A percentile compares a stretch with the other conserved stretches of the same genome.
Conservation (phyloP, 2,888 invertebrate genomes). For the Apamea monoglypha region DNA sequence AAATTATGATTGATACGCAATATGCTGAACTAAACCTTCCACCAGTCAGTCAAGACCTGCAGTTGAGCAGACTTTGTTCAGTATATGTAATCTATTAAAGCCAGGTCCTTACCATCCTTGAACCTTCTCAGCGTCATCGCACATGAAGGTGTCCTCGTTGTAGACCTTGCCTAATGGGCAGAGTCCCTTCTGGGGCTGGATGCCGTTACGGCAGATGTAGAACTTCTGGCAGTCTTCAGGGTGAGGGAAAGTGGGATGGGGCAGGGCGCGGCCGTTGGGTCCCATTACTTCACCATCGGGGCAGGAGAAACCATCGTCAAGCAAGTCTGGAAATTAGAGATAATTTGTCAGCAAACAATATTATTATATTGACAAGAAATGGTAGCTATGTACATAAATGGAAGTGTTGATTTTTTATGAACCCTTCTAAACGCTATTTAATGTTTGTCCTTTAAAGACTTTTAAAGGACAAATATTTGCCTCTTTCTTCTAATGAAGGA, state of each 20-base stretch:
- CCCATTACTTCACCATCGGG: conserved; percentile 92
- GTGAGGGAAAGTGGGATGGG: conserved; percentile 95
- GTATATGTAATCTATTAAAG: neutral
- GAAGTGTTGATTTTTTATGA: no score
- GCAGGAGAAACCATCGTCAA: conserved; percentile 94
- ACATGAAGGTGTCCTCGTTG: conserved; percentile 94
- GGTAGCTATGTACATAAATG: neutral
- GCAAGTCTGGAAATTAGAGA: conserved; percentile 87
- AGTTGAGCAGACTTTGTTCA: neutral
- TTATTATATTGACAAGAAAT: no score
- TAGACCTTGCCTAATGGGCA: conserved; percentile 94
- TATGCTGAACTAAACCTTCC: neutral
- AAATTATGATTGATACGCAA: no score
- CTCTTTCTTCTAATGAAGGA: no score
- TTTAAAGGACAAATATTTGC: no score
- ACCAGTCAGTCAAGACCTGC: neutral
- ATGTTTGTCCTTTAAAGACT: no score
- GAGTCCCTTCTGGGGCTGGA: conserved; percentile 94
- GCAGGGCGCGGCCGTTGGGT: conserved; percentile 92
- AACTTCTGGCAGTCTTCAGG: conserved; percentile 95
- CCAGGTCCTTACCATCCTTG: conserved; percentile 92
- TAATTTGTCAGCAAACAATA: neutral
- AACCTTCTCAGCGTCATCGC: conserved; percentile 94
- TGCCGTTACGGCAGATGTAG: conserved; percentile 95
- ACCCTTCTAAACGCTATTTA: neutral